Base-by-base conservation (phyloP, 2,113 vertebrate genomes). In the Microcebus jonahi region DNA sequence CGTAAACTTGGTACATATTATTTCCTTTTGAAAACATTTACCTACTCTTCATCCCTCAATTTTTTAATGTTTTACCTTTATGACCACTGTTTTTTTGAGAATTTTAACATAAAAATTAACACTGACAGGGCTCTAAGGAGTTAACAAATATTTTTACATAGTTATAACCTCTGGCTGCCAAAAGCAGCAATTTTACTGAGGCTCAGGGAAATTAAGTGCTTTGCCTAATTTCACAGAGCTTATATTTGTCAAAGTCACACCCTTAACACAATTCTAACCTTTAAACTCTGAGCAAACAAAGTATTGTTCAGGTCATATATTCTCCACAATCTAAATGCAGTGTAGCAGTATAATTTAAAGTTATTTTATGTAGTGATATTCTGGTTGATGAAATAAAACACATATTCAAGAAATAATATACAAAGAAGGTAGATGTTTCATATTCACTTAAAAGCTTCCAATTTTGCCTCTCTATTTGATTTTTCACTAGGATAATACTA, bases 211-310 rank as follows among this genome's bases (percentile, higher is more conserved):
- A 80, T 70, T 84, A 83, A 82, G 45, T 83, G 61, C 94, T 91
- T 97, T 76, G 10, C 48, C 50, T 89, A 83, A 89, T 94, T 95
- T 96, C 68, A 76, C 31, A 82, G 91, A 91, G 55, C 17, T 97
- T 95, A 48, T 55, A 65, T 57, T 75, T 96, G 82, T 97, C 57
- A 93, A 36, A 75, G 67, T 45, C 42, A 91, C 70, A 96, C 67
- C 79, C 36, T 91, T 80, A 57, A 89, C 23, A 39, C 29, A 92
- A 6, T 10, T 67, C 13, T 86, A 79, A 86, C 57, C 94, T 42
- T 67, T 67, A 92, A 95, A 55, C 3, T 0, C 20, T 34, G 1
- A 29, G 42, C 31, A 92, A 88, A 88, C 31, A 68, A 79, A 90
- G 14, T 9, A 75, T 42, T 10, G 2, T 70, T 73, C 70, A 55